Evolutionary conservation across 2,888 invertebrate genomes (phyloP).

Genomic region (Leucoma salicis): DNA sequence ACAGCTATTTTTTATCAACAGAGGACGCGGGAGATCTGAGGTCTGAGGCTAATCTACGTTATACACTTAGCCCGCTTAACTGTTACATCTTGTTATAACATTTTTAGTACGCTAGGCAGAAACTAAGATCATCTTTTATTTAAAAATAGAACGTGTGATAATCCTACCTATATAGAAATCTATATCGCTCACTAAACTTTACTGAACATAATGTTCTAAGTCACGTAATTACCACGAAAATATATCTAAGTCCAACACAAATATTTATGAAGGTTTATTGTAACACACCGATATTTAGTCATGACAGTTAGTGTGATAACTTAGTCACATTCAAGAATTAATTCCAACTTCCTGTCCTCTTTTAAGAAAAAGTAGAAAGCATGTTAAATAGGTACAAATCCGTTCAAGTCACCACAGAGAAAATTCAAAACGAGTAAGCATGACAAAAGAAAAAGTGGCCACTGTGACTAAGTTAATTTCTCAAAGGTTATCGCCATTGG

Average conservation of each 20-base stretch:
- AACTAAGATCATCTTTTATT: too few relatives aligned
- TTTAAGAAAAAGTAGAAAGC: slow-evolving; percentile 10
- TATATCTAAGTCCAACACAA: slow-evolving; percentile 16
- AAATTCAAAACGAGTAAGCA: slow-evolving; percentile 11
- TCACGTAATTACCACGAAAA: slow-evolving; percentile 13
- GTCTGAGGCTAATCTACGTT: too few relatives aligned
- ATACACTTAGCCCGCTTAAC: too few relatives aligned
- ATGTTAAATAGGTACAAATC: slow-evolving; percentile 3
- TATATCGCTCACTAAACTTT: slow-evolving; percentile 4
- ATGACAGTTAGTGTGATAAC: slow-evolving; percentile 13
- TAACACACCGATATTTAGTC: slow-evolving; percentile 5
- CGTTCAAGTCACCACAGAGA: slow-evolving; percentile 21
- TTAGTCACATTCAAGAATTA: slow-evolving; percentile 9
- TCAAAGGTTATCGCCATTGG: slow-evolving; percentile 18
- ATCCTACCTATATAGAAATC: too few relatives aligned
- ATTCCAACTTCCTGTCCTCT: slow-evolving; percentile 16
- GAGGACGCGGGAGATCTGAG: too few relatives aligned
- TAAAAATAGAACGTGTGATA: too few relatives aligned
- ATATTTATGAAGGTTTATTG: slow-evolving; percentile 22
- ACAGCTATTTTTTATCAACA: too few relatives aligned
- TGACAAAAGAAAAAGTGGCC: slow-evolving; percentile 10
- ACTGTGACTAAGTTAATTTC: slow-evolving; percentile 26
- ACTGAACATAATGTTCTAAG: slow-evolving; percentile 8
- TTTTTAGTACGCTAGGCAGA: too few relatives aligned
- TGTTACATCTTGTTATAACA: too few relatives aligned